A percentile compares a stretch with the other conserved stretches of the same genome.
Evolutionary conservation across 2,797 vertebrate genomes (phyloP).

Genomic region (Pseudochirops cupreus): DNA sequence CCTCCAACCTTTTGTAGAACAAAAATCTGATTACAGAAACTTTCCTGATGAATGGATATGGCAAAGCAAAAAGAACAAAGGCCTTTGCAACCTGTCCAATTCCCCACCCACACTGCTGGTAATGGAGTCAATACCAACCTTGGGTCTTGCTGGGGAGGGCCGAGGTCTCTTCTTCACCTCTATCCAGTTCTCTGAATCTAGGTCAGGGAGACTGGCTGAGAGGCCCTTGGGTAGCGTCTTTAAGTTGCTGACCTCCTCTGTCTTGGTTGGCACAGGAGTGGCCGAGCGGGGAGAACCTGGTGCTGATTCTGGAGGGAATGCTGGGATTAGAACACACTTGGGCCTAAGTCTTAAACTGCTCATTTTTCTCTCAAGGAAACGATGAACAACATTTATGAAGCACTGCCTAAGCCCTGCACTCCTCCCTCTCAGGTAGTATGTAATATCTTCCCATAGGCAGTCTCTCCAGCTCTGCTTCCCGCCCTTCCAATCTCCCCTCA

Average conservation of each 20-base stretch:
- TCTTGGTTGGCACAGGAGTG: slow-evolving; percentile 88
- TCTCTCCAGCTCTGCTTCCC: neutral
- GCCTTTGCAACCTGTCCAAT: neutral
- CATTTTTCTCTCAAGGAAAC: neutral
- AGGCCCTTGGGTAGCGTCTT: slow-evolving; percentile 98
- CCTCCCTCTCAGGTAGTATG: neutral
- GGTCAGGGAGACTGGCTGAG: slow-evolving; percentile 96
- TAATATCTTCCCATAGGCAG: neutral
- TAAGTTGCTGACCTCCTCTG: slow-evolving; percentile 93
- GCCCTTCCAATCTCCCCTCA: neutral
- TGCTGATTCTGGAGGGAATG: slow-evolving; percentile 84
- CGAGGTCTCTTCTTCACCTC: slow-evolving; percentile 98
- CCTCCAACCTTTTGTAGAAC: neutral
- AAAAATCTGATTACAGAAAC: neutral
- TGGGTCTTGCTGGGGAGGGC: slow-evolving; percentile 93
- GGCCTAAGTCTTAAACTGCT: neutral
- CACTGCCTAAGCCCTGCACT: slow-evolving; percentile 6
- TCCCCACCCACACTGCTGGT: neutral
- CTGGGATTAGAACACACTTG: neutral
- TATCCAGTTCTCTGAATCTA: slow-evolving; percentile 98
- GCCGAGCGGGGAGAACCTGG: slow-evolving; percentile 89
- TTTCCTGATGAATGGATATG: neutral
- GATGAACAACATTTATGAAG: neutral
- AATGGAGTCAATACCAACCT: slow-evolving; percentile 85
- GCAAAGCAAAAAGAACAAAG: neutral